Conservation (phyloP, 1,140 invertebrate species). For the Papilio helenus region DNA sequence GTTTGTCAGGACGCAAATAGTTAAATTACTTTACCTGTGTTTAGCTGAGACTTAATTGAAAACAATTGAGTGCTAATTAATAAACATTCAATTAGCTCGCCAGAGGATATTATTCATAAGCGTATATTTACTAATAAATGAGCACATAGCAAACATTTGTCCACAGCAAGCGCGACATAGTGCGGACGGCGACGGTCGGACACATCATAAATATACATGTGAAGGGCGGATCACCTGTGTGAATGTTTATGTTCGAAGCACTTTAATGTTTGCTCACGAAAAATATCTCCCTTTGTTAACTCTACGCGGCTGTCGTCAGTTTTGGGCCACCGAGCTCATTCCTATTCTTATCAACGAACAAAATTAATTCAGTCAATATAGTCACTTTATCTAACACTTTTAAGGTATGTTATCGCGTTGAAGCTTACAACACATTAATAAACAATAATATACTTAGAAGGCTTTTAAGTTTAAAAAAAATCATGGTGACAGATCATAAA, state of each 20-base stretch:
- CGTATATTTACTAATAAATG: constrained; percentile 27
- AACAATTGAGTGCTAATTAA: constrained; percentile 18
- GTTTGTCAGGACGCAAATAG: background rate
- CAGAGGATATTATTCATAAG: constrained; percentile 32
- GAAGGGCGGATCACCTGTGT: constrained; percentile 65
- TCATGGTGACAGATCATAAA: background rate
- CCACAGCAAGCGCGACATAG: constrained; percentile 61
- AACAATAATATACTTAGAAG: constrained; percentile 23
- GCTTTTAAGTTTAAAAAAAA: constrained; percentile 14
- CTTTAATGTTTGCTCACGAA: constrained; percentile 71
- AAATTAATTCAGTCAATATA: constrained; percentile 29
- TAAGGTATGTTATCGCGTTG: background rate
- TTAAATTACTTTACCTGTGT: background rate
- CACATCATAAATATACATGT: constrained; percentile 79
- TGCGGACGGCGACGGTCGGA: constrained; percentile 67
- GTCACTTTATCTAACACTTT: constrained; percentile 11
- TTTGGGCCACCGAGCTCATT: constrained; percentile 43
- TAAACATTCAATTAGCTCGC: constrained; percentile 21
- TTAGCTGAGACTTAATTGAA: background rate
- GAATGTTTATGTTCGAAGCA: constrained; percentile 63
- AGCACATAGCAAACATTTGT: constrained; percentile 67
- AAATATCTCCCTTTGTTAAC: constrained; percentile 74
- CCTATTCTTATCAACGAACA: constrained; percentile 25
- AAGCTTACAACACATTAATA: constrained; percentile 19
- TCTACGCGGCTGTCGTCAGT: constrained; percentile 58